Evolutionary conservation across 2,888 invertebrate species (phyloP).

Genomic region (Strigamia transsilvanica): DNA sequence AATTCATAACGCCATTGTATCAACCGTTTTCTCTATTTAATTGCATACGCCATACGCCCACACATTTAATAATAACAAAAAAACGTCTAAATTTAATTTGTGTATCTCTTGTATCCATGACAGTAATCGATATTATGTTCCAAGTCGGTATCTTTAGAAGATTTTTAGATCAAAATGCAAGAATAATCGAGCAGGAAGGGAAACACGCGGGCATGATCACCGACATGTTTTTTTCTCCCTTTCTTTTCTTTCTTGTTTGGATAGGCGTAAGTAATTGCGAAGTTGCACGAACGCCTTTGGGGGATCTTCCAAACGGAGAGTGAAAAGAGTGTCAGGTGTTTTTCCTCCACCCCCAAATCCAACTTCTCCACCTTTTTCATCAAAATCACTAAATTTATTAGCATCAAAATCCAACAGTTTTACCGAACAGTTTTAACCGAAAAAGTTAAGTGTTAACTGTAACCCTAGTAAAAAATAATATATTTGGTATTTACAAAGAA

Average conservation of each 20-base stretch:
- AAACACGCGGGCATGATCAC: conserved; percentile 18
- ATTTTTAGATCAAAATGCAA: conserved; percentile 18
- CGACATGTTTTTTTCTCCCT: not conserved
- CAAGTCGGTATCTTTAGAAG: conserved; percentile 20
- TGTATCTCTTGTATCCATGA: conserved; percentile 20
- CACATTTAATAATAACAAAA: not conserved
- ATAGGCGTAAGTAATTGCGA: conserved; percentile 20
- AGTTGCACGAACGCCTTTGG: conserved; percentile 20
- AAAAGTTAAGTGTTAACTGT: too few species aligned
- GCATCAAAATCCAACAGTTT: not conserved
- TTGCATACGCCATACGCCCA: not conserved
- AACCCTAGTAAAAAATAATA: too few species aligned
- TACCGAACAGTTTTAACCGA: too few species aligned
- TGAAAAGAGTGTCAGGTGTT: not conserved
- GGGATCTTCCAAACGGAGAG: conserved; percentile 15
- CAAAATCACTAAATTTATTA: not conserved
- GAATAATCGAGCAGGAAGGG: conserved; percentile 20
- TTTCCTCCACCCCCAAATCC: not conserved
- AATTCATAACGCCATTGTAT: conserved; percentile 14
- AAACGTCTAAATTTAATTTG: conserved; percentile 1
- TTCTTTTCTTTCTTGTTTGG: conserved; percentile 9
- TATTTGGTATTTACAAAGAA: not conserved
- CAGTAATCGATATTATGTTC: conserved; percentile 15
- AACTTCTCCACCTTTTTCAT: not conserved
- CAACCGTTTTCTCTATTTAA: not conserved